A percentile compares a stretch with the other conserved stretches of the same genome.
Conservation (phyloP, 2,113 vertebrate species). For the Cacatua alba region DNA sequence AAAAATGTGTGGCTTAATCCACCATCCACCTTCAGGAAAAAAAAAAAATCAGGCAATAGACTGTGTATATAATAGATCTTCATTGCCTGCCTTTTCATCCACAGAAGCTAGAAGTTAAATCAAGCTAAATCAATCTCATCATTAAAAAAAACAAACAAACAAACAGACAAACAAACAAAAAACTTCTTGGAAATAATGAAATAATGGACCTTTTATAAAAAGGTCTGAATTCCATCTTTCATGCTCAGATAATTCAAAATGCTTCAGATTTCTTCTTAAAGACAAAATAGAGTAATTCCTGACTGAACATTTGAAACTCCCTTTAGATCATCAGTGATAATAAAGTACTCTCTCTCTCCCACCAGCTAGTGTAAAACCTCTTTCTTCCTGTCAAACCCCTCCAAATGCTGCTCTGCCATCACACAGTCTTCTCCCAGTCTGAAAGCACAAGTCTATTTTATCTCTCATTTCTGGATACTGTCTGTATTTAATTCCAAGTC, state of each 20-base stretch:
- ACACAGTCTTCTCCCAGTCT: background rate
- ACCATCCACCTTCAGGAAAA: background rate
- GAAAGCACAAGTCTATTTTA: slow-evolving; percentile 38
- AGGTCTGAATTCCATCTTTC: background rate
- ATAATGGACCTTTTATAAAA: background rate
- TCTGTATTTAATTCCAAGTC: slow-evolving; percentile 63
- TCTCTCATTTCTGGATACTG: slow-evolving; percentile 34
- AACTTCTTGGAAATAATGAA: background rate
- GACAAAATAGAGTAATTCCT: background rate
- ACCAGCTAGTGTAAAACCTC: background rate
- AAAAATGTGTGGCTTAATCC: background rate
- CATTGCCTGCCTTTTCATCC: background rate
- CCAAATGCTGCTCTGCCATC: background rate
- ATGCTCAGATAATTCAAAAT: background rate
- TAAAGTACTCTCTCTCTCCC: background rate
- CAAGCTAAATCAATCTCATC: background rate
- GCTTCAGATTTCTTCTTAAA: background rate
- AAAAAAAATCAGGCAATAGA: background rate
- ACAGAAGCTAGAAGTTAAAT: background rate
- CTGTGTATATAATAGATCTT: background rate
- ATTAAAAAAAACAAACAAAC: background rate
- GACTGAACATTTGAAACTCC: background rate
- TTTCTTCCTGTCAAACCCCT: slow-evolving; percentile 17
- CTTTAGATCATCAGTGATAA: background rate
- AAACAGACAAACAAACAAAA: too few species aligned